Conservation (phyloP, 2,797 vertebrate genomes). For the Siniperca undulata region DNA sequence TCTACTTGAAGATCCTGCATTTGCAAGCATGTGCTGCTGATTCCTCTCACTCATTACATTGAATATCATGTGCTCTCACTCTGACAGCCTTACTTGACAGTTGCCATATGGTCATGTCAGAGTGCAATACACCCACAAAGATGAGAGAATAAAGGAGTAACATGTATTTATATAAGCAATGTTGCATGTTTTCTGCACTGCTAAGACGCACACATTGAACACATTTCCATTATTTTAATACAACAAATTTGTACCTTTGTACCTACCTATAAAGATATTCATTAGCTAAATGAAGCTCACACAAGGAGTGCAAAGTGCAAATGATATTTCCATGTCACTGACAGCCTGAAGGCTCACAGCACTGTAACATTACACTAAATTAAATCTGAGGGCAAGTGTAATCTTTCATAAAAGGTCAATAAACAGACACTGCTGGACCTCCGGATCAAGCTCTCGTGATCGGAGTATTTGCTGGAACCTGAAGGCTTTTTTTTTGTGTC, state of each 20-base stretch:
- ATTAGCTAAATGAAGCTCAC: conserved; percentile 59
- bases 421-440: conserved; percentile 26
- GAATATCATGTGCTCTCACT: conserved; percentile 9
- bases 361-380: conserved; percentile 55
- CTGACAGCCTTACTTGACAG: conserved; percentile 37
- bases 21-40: not conserved
- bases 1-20: conserved; percentile 4
- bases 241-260: conserved; percentile 34
- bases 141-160: not conserved
- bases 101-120: conserved; percentile 19
- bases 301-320: conserved; percentile 36
- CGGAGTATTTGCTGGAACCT: conserved; percentile 43
- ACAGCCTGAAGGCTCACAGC: conserved; percentile 32
- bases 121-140: conserved; percentile 6
- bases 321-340: conserved; percentile 35
- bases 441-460: conserved; percentile 36
- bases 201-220: not conserved
- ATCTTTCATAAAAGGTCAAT: conserved; percentile 59
- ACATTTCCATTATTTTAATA: conserved; percentile 30
- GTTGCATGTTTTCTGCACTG: not conserved
- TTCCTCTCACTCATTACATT: conserved; percentile 21
- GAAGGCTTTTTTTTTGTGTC: conserved; percentile 35
- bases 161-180: not conserved
- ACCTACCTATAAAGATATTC: conserved; percentile 14
- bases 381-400: conserved; percentile 46